These are phyloP conservation scores for Haplochromis vanheusdeni DNA, from an alignment of 2,113 vertebrate genomes.

Conservation along the genomic window DNA sequence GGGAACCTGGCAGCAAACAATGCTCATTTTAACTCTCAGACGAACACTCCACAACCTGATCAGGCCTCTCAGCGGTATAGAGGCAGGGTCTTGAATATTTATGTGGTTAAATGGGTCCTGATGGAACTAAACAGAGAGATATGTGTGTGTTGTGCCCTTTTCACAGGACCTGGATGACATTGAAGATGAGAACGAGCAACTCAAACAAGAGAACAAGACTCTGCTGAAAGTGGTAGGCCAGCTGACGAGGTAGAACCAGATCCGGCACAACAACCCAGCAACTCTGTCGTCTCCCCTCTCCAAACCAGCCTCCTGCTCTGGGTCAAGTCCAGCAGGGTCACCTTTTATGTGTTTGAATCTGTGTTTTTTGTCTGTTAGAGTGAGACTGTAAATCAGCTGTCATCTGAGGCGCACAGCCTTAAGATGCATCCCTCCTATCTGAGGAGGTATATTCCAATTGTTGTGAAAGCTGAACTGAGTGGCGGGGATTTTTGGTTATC, in stretches of 20 bases:
- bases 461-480: background rate
- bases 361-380: slow-evolving; percentile 6
- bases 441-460: background rate
- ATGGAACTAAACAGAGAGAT: background rate
- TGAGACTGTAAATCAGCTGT: slow-evolving; percentile 1
- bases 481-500: background rate
- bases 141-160: background rate
- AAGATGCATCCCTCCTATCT: background rate
- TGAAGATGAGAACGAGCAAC: slow-evolving; percentile 97
- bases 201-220: slow-evolving; percentile 99
- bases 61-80: background rate
- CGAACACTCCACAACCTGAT: background rate
- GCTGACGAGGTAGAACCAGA: slow-evolving; percentile 91
- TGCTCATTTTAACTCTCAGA: background rate
- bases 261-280: background rate
- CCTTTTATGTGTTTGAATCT: slow-evolving; percentile 11
- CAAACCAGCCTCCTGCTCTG: background rate
- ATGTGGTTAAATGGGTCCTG: background rate
- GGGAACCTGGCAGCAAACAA: background rate
- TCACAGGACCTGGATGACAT: slow-evolving; percentile 93
- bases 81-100: background rate
- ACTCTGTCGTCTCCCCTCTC: background rate
- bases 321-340: background rate
- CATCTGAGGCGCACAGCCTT: background rate
- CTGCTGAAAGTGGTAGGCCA: slow-evolving; percentile 98